Base-by-base conservation (phyloP, 2,113 vertebrate species). In the Pagrus major region DNA sequence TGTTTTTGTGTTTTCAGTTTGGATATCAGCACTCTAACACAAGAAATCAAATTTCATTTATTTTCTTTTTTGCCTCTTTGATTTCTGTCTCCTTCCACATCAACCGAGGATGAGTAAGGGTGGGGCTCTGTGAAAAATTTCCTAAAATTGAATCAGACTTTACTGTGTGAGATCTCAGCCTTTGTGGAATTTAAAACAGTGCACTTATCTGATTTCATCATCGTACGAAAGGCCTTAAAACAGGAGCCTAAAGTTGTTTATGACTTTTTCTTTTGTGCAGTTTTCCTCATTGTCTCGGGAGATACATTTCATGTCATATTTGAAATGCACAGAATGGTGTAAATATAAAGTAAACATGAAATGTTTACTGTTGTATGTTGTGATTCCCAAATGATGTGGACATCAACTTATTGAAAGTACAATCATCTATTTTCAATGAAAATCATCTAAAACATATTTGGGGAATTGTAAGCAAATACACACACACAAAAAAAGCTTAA, bases 291-390 rank as follows among this genome's bases (percentile, higher is more conserved):
- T 41, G 51, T 67, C 33, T 58, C 9, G 3, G 10, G 16, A 51
- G 31, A 5, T 7, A 49, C 23, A 15, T 42, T n/a, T 9, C 9
- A 31, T 47, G 42, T 21, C 46, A 10, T 55, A 33, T 65, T 71
- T 86, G 14, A 76, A 74, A 75, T 25, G 55, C 54, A 67, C 44
- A 66, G 25, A 54, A 54, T 23, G 23, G 10, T 84, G 68, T 85
- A 78, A 84, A 86, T 83, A 58, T 58, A 5, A 49, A 66, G 16
- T 31, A 23, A 74, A 51, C 14, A 29, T 56, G 25, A 54, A 46
- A 83, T 55, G 67, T 84, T 84, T 67, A 69, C 78, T 65, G 52
- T 42, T 73, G 49, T 67, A 54, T 70, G 66, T 69, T 55, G 70
- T 71, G 47, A 71, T 59, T 86, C 31, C 33, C 44, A 67, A 52